These are phyloP conservation scores for Pollicipes pollicipes DNA, from an alignment of 1,140 invertebrate species.

Conservation along the genomic window DNA sequence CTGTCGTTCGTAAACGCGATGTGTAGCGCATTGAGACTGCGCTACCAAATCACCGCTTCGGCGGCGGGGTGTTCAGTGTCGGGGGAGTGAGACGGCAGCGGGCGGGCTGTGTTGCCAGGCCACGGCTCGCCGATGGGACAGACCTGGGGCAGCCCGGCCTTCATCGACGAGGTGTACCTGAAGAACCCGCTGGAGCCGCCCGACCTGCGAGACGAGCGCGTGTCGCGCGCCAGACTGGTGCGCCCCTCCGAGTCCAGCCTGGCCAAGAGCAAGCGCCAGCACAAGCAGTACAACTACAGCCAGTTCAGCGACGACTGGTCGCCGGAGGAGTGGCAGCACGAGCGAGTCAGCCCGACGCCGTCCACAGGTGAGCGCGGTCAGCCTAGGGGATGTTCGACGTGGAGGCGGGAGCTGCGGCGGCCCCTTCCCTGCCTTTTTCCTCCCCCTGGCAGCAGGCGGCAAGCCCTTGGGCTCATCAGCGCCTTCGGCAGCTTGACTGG, in stretches of 20 bases:
- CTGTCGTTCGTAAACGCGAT: no score
- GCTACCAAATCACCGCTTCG: no score
- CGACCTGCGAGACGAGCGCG: constrained; percentile 31
- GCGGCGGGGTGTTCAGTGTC: no score
- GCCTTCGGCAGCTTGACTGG: no score
- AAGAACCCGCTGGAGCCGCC: constrained; percentile 67
- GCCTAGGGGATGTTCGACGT: no score
- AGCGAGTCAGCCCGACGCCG: not conserved
- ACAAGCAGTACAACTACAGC: constrained; percentile 29
- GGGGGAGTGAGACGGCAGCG: constrained; percentile 7
- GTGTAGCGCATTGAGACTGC: no score
- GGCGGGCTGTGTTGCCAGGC: constrained; percentile 26
- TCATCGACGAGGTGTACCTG: constrained; percentile 61
- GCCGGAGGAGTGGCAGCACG: constrained; percentile 9
- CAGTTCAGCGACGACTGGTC: constrained; percentile 27
- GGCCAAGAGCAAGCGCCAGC: constrained; percentile 20
- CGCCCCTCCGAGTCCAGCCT: constrained; percentile 8
- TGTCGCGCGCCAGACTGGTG: not conserved
- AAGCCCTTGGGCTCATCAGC: no score
- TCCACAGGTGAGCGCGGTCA: not conserved
- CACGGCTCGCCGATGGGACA: constrained; percentile 48
- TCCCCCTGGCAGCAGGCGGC: no score
- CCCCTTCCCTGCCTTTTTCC: no score
- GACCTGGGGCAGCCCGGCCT: constrained; percentile 67
- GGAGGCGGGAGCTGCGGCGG: no score